Percentiles rank a stretch among this genome's conserved stretches.
These are phyloP conservation scores for Heliconius erato DNA, from an alignment of 2,888 invertebrate species.

Conservation along the genomic window DNA sequence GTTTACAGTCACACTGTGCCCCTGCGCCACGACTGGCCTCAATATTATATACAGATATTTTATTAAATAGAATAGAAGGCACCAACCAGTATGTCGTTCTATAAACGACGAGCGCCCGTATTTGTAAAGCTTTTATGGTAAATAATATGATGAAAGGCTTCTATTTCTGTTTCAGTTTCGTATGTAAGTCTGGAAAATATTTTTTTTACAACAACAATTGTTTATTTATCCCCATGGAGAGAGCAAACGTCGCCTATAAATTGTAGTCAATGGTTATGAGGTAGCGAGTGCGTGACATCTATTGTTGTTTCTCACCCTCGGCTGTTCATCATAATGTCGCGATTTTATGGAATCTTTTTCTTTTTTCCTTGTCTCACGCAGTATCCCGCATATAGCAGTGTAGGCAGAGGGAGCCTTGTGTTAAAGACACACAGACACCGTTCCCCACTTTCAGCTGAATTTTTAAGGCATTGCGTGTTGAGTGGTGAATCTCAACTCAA, in stretches of 20 bases:
- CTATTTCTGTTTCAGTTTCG: conserved; percentile 17
- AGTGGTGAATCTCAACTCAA: no score
- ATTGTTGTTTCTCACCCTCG: conserved; percentile 65
- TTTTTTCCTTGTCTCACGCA: background rate
- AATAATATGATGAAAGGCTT: conserved; percentile 28
- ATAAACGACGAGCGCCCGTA: conserved; percentile 8
- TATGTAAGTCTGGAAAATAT: conserved; percentile 12
- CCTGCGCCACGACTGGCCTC: no score
- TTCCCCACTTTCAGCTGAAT: no score
- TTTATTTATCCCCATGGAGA: conserved; percentile 55
- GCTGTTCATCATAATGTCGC: conserved; percentile 69
- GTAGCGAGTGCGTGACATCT: conserved; percentile 75
- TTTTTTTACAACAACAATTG: conserved; percentile 29
- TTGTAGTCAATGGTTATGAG: conserved; percentile 78
- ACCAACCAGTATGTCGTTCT: background rate
- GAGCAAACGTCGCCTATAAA: conserved; percentile 69
- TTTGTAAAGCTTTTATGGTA: conserved; percentile 25
- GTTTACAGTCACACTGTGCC: no score
- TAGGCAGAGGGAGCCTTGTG: no score
- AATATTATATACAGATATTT: background rate
- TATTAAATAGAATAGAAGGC: background rate
- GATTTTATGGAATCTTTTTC: conserved; percentile 63
- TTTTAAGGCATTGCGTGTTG: no score
- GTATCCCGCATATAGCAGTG: no score
- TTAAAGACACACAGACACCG: no score